Conservation (phyloP, 2,113 vertebrate genomes). For the Otis tarda region DNA sequence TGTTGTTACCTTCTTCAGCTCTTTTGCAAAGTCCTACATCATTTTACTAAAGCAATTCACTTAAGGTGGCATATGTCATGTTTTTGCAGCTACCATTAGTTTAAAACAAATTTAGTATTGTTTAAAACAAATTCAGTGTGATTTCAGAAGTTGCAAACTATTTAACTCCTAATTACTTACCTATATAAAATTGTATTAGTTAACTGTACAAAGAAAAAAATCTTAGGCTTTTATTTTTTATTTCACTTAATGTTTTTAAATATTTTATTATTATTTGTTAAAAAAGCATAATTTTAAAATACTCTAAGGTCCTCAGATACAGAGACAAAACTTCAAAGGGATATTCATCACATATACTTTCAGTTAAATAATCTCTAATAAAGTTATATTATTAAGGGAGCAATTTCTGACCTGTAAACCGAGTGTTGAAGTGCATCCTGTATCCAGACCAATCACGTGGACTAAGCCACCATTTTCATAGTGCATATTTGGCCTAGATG, state of each 20-base stretch:
- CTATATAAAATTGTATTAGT: background rate
- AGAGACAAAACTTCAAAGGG: background rate
- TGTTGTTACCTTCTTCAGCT: background rate
- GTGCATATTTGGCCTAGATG: background rate
- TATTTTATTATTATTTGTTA: background rate
- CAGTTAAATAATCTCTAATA: background rate
- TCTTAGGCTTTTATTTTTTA: background rate
- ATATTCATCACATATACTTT: background rate
- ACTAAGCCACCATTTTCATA: background rate
- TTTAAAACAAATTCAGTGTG: background rate
- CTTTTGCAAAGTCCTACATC: background rate
- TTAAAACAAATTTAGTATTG: background rate
- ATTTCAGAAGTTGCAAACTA: background rate
- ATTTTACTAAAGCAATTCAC: background rate
- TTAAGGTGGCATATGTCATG: background rate
- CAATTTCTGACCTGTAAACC: background rate
- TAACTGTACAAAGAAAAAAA: background rate
- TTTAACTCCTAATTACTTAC: background rate
- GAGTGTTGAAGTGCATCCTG: background rate
- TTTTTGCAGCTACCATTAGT: background rate
- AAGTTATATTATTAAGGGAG: background rate
- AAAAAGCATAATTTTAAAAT: background rate
- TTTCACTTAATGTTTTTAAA: background rate
- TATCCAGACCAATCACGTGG: background rate
- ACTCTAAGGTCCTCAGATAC: background rate